Evolutionary conservation across 1,140 invertebrate species (phyloP).

Genomic region (Latrodectus geometricus): DNA sequence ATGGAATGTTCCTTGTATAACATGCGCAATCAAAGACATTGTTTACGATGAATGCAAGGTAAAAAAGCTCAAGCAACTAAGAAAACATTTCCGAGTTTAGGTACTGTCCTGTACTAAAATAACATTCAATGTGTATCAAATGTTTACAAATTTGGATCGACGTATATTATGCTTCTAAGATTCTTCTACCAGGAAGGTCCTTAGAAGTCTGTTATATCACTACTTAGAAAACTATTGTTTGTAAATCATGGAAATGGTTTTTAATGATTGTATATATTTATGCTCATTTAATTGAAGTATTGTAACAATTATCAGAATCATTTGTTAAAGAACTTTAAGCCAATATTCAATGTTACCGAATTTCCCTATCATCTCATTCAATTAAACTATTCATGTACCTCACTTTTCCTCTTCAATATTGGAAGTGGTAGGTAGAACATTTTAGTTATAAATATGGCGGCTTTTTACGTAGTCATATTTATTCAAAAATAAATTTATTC

Average conservation of each 20-base stretch:
- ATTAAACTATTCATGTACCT: constrained; percentile 7
- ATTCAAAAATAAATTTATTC: constrained; percentile 36
- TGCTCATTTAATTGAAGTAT: not conserved
- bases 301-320: not conserved
- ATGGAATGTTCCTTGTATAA: constrained; percentile 19
- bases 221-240: constrained; percentile 37
- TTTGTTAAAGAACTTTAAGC: not conserved
- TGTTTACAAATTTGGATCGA: constrained; percentile 24
- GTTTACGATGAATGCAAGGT: constrained; percentile 3
- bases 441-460: constrained; percentile 4
- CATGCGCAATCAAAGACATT: not conserved
- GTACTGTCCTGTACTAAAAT: constrained; percentile 1
- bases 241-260: constrained; percentile 15
- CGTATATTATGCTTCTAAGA: not conserved
- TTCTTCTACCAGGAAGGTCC: constrained; percentile 16
- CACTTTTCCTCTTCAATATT: constrained; percentile 5
- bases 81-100: constrained; percentile 11
- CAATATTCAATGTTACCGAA: constrained; percentile 47
- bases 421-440: constrained; percentile 45
- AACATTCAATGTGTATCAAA: not conserved
- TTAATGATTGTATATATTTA: constrained; percentile 41
- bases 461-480: constrained; percentile 44
- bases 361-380: constrained; percentile 42
- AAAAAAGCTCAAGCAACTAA: constrained; percentile 53
- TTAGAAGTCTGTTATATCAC: constrained; percentile 8